Evolutionary conservation across 2,113 vertebrate species (phyloP).

Genomic region (Lepisosteus oculatus): DNA sequence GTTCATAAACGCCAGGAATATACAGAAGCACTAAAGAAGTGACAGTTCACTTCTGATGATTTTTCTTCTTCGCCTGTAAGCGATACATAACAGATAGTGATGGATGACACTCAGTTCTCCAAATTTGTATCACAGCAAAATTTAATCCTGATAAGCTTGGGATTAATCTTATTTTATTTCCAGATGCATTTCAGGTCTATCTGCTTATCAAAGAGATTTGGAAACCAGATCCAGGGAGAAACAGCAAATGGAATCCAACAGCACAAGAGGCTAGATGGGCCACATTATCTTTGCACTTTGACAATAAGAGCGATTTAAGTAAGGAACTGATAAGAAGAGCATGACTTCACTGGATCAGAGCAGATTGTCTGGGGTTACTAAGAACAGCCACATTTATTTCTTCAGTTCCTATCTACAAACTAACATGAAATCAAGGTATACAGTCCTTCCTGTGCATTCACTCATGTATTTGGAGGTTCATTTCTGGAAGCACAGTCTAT

Average conservation of each 20-base stretch:
- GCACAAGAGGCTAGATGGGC: conserved; percentile 37
- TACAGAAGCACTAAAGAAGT: no score
- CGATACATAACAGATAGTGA: conserved; percentile 67
- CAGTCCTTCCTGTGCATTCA: no score
- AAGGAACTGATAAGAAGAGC: conserved; percentile 27
- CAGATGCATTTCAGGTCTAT: conserved; percentile 43
- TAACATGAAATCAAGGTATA: no score
- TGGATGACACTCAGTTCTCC: conserved; percentile 46
- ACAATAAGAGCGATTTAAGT: conserved; percentile 22
- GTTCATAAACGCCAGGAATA: no score
- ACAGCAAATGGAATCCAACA: conserved; percentile 38
- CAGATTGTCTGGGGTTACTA: conserved; percentile 42
- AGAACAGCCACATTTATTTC: conserved; percentile 37
- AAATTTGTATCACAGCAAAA: conserved; percentile 55
- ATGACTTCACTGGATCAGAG: not conserved
- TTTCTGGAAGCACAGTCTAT: no score
- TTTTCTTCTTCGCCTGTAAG: conserved; percentile 55
- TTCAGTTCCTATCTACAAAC: not conserved
- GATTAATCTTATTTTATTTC: conserved; percentile 66
- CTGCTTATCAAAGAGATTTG: conserved; percentile 57
- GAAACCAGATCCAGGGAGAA: conserved; percentile 61
- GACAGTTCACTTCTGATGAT: no score
- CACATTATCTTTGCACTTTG: conserved; percentile 8
- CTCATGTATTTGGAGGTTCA: no score
- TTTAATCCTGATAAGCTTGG: conserved; percentile 71